phyloP scores from a whole-genome alignment of 1,140 invertebrate genomes.

The Anadara kagoshimensis region DNA sequence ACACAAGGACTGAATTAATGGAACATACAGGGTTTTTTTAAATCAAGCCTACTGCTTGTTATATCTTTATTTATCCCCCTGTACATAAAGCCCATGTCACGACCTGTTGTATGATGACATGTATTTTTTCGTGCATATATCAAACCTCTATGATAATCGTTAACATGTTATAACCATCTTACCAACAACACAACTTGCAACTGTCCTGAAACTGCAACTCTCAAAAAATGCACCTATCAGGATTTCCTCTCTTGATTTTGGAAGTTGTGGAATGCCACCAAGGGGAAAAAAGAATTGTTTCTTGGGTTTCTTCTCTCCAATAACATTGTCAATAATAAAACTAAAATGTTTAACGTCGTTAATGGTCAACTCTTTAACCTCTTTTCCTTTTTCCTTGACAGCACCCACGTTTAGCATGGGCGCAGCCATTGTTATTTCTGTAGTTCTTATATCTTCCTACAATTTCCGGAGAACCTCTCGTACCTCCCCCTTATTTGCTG shows the following conservation, averaged over 20 bases:
- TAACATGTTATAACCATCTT: constrained; percentile 54
- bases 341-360: constrained; percentile 52
- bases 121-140: too few relatives aligned
- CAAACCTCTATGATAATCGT: too few relatives aligned
- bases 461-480: too few relatives aligned
- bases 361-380: constrained; percentile 27
- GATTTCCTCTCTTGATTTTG: constrained; percentile 64
- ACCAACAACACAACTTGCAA: constrained; percentile 93
- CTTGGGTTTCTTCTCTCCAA: constrained; percentile 44
- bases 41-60: too few relatives aligned
- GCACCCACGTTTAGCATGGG: constrained; percentile 27
- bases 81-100: too few relatives aligned
- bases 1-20: too few relatives aligned
- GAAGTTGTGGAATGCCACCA: constrained; percentile 46
- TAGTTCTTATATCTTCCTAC: too few relatives aligned
- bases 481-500: too few relatives aligned
- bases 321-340: constrained; percentile 55
- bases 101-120: too few relatives aligned
- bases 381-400: neutral
- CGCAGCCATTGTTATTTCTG: constrained; percentile 40
- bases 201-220: constrained; percentile 93
- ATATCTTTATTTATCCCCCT: too few relatives aligned
- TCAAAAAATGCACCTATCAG: constrained; percentile 87
- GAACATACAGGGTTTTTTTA: too few relatives aligned
- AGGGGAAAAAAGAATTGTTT: constrained; percentile 37